phyloP scores from a whole-genome alignment of 2,888 invertebrate species.

The Drosophila imparisetae region DNA sequence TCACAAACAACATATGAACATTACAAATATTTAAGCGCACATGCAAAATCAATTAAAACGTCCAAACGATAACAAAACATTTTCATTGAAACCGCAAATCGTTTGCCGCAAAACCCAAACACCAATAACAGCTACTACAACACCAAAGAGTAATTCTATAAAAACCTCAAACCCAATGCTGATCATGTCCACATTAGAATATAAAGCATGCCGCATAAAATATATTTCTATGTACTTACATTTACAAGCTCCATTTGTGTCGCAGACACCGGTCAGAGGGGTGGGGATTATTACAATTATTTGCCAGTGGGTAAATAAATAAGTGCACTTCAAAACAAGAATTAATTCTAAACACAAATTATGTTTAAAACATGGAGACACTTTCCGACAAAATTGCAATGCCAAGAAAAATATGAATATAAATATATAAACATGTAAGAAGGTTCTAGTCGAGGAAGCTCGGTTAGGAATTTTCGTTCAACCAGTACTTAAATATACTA shows the following conservation, averaged over 20 bases:
- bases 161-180: conserved; percentile 27
- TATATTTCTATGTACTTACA: conserved; percentile 45
- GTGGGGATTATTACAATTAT: conserved; percentile 24
- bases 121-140: conserved; percentile 20
- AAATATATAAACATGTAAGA: background rate
- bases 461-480: background rate
- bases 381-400: background rate
- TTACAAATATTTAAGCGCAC: conserved; percentile 35
- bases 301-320: conserved; percentile 26
- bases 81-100: conserved; percentile 63
- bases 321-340: background rate
- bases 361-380: background rate
- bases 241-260: conserved; percentile 45
- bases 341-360: background rate
- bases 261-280: background rate
- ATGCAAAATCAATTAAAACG: conserved; percentile 74
- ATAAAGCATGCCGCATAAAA: conserved; percentile 44
- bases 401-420: background rate
- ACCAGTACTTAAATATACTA: background rate
- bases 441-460: fast-evolving
- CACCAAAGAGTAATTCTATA: conserved; percentile 7
- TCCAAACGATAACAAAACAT: conserved; percentile 66
- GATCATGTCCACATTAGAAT: conserved; percentile 57
- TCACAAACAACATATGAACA: conserved; percentile 45
- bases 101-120: conserved; percentile 55